These are phyloP conservation scores for Orthosia gothica DNA, from an alignment of 2,888 invertebrate genomes.

Conservation along the genomic window DNA sequence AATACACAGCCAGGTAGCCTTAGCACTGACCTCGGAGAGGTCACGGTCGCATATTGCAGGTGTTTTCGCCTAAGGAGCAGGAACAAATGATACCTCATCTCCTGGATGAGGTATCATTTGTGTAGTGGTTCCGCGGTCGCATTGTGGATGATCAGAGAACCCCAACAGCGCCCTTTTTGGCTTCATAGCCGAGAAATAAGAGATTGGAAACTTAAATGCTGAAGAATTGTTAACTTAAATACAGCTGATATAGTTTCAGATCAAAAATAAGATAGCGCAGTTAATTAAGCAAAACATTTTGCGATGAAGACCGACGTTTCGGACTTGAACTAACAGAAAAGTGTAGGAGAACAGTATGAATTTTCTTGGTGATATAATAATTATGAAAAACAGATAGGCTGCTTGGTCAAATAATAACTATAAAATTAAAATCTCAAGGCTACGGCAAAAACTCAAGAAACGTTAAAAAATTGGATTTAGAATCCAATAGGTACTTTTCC, in stretches of 20 bases:
- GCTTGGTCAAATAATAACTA: neutral
- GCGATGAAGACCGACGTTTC: constrained; percentile 12
- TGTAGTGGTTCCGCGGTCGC: too few species aligned
- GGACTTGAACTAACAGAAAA: constrained; percentile 19
- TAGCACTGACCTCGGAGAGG: too few species aligned
- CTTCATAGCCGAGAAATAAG: too few species aligned
- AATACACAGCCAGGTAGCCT: too few species aligned
- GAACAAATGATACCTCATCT: too few species aligned
- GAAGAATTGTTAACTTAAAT: constrained; percentile 20
- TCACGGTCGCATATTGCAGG: too few species aligned
- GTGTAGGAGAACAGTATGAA: too few species aligned
- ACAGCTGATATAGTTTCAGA: constrained; percentile 53
- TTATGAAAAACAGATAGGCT: neutral
- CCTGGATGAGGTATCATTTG: too few species aligned
- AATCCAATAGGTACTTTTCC: constrained; percentile 24
- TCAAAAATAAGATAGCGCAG: constrained; percentile 52
- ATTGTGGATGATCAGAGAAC: too few species aligned
- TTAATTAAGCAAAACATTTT: constrained; percentile 50
- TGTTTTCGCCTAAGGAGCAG: too few species aligned
- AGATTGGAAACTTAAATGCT: too few species aligned
- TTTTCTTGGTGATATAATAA: neutral
- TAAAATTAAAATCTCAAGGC: neutral
- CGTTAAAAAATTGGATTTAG: constrained; percentile 21
- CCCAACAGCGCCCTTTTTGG: too few species aligned
- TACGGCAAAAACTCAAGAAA: constrained; percentile 7